Evolutionary conservation across 2,113 vertebrate species (phyloP).

Genomic region (Heteronetta atricapilla): DNA sequence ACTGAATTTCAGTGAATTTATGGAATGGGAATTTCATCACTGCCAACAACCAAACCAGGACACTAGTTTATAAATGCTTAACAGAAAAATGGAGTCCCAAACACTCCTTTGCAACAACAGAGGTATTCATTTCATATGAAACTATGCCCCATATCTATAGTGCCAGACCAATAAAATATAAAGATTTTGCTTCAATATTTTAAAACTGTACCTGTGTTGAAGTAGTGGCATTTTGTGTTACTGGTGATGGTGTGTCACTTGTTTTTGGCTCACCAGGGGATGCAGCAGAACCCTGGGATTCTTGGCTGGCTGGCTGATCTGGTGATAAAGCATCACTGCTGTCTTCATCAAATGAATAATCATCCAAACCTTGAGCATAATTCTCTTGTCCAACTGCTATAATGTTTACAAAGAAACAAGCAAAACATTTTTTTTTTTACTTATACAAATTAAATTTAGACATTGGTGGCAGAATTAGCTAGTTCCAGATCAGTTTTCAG

Average conservation of each 20-base stretch:
- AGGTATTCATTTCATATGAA: neutral
- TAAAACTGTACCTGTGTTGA: conserved; percentile 73
- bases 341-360: conserved; percentile 93
- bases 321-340: conserved; percentile 94
- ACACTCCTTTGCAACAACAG: neutral
- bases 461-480: neutral
- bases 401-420: conserved; percentile 33
- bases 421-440: neutral
- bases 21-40: neutral
- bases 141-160: neutral
- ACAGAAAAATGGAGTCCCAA: neutral
- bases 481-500: neutral
- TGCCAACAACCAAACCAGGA: neutral
- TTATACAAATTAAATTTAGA: neutral
- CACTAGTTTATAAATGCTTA: neutral
- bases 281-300: conserved; percentile 88
- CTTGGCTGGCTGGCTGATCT: conserved; percentile 95
- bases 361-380: conserved; percentile 85
- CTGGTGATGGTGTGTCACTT: conserved; percentile 82
- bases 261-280: conserved; percentile 87
- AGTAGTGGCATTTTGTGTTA: conserved; percentile 65
- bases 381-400: conserved; percentile 86
- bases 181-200: neutral
- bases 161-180: neutral
- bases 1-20: neutral